These are phyloP conservation scores for Ennomos quercinarius DNA, from an alignment of 2,888 invertebrate genomes.

Conservation along the genomic window DNA sequence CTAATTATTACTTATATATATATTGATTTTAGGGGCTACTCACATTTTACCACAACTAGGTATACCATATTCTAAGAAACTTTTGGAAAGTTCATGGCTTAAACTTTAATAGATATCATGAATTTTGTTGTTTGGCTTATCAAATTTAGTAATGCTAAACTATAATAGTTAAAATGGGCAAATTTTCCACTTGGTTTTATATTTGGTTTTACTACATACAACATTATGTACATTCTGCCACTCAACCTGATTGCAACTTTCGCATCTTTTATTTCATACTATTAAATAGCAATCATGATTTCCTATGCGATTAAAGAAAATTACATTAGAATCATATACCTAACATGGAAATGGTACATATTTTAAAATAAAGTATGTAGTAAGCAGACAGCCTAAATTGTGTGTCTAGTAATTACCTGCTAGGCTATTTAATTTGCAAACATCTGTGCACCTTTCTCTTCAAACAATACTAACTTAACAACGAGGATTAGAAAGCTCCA, in stretches of 20 bases:
- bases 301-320: conserved; percentile 8
- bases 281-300: conserved; percentile 15
- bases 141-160: no score
- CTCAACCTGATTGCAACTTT: conserved; percentile 18
- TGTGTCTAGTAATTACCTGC: conserved; percentile 55
- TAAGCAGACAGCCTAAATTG: conserved; percentile 37
- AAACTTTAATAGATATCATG: no score
- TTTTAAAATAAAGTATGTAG: conserved; percentile 26
- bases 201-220: neutral
- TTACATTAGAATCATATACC: conserved; percentile 1
- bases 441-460: conserved; percentile 68
- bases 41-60: no score
- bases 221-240: conserved; percentile 2
- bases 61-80: no score
- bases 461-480: conserved; percentile 59
- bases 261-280: conserved; percentile 10
- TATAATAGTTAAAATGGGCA: no score
- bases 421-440: conserved; percentile 45
- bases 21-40: no score
- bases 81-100: no score
- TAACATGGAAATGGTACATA: conserved; percentile 4
- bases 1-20: no score
- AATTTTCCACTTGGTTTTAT: no score
- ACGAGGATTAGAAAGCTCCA: conserved; percentile 60
- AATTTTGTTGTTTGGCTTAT: no score